Conservation (phyloP, 2,888 invertebrate species). For the Amphiduros pacificus region DNA sequence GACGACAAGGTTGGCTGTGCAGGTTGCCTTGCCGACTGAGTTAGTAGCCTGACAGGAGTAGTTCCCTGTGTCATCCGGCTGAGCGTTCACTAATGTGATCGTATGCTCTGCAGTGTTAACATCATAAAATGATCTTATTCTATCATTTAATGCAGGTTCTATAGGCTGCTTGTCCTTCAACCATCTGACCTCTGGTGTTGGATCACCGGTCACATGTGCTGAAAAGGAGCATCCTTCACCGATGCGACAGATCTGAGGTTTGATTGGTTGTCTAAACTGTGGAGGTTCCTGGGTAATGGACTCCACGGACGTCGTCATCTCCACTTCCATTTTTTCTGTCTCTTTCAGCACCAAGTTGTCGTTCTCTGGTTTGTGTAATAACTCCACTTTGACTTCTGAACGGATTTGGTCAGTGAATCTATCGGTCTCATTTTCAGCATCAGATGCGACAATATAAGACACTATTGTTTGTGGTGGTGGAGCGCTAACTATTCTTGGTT, state of each 20-base stretch:
- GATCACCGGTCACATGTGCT: constrained; percentile 76
- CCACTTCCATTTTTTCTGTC: no score
- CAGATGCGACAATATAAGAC: no score
- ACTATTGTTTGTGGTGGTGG: no score
- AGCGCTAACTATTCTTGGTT: no score
- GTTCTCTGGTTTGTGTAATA: no score
- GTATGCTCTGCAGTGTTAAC: constrained; percentile 68
- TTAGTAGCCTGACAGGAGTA: constrained; percentile 94
- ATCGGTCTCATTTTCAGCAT: no score
- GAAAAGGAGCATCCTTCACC: constrained; percentile 75
- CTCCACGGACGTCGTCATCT: no score
- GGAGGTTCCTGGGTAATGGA: constrained; percentile 35
- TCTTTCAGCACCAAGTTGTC: no score
- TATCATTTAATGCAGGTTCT: constrained; percentile 5
- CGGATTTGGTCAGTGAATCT: no score
- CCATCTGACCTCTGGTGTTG: constrained; percentile 72
- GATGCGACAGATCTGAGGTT: constrained; percentile 59
- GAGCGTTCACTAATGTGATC: constrained; percentile 78
- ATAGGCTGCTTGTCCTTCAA: constrained; percentile 66
- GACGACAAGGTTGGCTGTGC: constrained; percentile 73
- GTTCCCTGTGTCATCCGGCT: constrained; percentile 77
- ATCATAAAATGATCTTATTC: constrained; percentile 23
- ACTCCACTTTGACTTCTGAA: no score
- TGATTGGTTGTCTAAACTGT: constrained; percentile 32
- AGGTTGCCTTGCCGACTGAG: constrained; percentile 81